These are phyloP conservation scores for Eueremaeus valkanovi DNA, from an alignment of 2,888 invertebrate species.

Conservation along the genomic window DNA sequence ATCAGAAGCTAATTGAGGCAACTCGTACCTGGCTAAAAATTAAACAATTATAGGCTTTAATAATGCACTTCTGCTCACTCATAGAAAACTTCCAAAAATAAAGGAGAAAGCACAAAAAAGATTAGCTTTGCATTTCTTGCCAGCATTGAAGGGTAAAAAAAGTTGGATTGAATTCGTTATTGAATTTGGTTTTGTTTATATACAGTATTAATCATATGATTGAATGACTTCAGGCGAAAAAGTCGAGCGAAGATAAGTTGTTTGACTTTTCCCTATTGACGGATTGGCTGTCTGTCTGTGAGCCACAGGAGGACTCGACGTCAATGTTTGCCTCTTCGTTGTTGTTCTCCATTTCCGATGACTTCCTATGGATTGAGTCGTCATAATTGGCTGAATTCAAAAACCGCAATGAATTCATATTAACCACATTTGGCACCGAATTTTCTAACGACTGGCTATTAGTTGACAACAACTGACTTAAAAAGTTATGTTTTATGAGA, in stretches of 20 bases:
- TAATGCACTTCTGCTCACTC: no score
- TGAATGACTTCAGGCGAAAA: not conserved
- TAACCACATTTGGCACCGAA: not conserved
- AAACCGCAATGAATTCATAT: conserved; percentile 32
- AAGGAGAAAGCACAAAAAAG: no score
- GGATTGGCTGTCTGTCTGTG: conserved; percentile 10
- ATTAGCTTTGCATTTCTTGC: no score
- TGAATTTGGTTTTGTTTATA: not conserved
- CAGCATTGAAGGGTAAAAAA: no score
- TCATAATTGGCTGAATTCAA: conserved; percentile 25
- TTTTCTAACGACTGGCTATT: conserved; percentile 11
- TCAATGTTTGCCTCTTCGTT: conserved; percentile 21
- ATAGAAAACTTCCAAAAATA: no score
- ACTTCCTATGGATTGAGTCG: conserved; percentile 6
- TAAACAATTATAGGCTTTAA: no score
- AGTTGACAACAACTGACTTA: not conserved
- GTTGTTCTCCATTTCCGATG: not conserved
- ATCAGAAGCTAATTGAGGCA: no score
- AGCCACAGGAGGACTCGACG: conserved; percentile 16
- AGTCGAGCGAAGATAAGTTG: conserved; percentile 20
- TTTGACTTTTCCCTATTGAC: conserved; percentile 22
- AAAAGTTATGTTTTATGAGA: not conserved
- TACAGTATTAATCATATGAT: not conserved
- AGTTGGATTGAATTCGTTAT: not conserved
- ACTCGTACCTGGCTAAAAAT: no score